Evolutionary conservation across 2,888 invertebrate species (phyloP).

Genomic region (Neoitamus cyanurus): DNA sequence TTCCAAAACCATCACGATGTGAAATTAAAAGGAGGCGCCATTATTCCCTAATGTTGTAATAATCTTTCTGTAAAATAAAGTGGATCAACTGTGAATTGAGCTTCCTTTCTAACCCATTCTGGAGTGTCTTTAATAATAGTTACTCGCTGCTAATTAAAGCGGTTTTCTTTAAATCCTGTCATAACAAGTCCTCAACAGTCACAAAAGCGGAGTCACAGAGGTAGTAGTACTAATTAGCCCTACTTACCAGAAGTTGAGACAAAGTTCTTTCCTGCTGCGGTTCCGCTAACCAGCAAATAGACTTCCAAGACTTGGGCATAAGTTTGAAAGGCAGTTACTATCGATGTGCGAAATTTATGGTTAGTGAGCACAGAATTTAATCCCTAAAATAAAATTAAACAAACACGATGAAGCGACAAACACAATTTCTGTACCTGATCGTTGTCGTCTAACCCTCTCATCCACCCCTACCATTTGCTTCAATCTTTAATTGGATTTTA

Average conservation of each 20-base stretch:
- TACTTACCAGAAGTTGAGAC: not conserved
- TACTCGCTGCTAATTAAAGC: too few relatives aligned
- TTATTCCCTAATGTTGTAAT: too few relatives aligned
- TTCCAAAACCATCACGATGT: too few relatives aligned
- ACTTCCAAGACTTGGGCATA: not conserved
- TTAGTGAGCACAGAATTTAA: not conserved
- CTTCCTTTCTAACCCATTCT: too few relatives aligned
- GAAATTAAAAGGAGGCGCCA: too few relatives aligned
- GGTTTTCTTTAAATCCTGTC: too few relatives aligned
- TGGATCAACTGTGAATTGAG: too few relatives aligned
- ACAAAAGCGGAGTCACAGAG: not conserved
- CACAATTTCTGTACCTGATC: not conserved
- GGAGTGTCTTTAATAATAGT: too few relatives aligned
- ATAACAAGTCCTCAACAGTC: not conserved
- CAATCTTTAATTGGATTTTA: not conserved
- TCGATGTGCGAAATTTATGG: not conserved
- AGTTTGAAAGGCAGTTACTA: not conserved
- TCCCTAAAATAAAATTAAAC: not conserved
- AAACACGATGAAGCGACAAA: not conserved
- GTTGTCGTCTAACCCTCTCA: not conserved
- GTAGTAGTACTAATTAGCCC: not conserved
- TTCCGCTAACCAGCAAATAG: not conserved
- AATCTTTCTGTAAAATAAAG: too few relatives aligned
- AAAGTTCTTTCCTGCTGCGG: not conserved
- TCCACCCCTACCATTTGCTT: not conserved